Conservation (phyloP, 1,140 invertebrate genomes). For the Zaprionus africanus region DNA sequence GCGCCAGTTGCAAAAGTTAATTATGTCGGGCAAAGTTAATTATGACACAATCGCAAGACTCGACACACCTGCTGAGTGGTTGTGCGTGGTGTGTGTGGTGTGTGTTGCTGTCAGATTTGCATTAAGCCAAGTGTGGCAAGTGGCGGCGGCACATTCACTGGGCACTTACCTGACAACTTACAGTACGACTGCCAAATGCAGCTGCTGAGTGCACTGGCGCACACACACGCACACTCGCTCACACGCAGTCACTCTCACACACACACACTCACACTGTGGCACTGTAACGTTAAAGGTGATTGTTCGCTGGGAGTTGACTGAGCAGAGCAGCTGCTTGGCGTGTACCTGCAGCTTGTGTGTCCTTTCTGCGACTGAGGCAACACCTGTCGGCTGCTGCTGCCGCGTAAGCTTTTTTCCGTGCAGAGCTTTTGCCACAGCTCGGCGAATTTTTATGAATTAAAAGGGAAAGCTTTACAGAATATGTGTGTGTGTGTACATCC, state of each 20-base stretch:
- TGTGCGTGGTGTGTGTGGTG: not conserved
- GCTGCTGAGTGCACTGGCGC: slow-evolving; percentile 7
- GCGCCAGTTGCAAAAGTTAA: slow-evolving; percentile 45
- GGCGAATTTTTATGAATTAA: slow-evolving; percentile 75
- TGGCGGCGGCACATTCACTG: not conserved
- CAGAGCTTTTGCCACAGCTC: slow-evolving; percentile 49
- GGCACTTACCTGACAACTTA: slow-evolving; percentile 5
- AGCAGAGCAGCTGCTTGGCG: not conserved
- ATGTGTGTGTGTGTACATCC: not conserved
- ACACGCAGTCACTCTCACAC: not conserved
- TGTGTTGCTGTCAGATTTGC: not conserved
- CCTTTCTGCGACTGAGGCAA: slow-evolving; percentile 72
- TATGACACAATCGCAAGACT: slow-evolving; percentile 11
- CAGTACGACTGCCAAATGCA: slow-evolving; percentile 3
- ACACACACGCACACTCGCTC: slow-evolving; percentile 13
- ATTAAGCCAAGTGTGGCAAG: slow-evolving; percentile 3
- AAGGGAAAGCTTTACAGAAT: slow-evolving; percentile 56
- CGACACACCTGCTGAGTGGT: slow-evolving; percentile 4
- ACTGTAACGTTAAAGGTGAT: not conserved
- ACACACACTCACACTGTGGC: not conserved
- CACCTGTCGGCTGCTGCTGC: slow-evolving; percentile 68
- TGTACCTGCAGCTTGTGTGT: slow-evolving; percentile 69
- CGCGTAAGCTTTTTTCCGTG: slow-evolving; percentile 42
- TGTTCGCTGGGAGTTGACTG: not conserved
- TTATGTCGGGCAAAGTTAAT: slow-evolving; percentile 44